Percentiles rank a stretch among this genome's conserved stretches.
These are phyloP conservation scores for Spodoptera litura DNA, from an alignment of 1,140 invertebrate species.

Conservation along the genomic window DNA sequence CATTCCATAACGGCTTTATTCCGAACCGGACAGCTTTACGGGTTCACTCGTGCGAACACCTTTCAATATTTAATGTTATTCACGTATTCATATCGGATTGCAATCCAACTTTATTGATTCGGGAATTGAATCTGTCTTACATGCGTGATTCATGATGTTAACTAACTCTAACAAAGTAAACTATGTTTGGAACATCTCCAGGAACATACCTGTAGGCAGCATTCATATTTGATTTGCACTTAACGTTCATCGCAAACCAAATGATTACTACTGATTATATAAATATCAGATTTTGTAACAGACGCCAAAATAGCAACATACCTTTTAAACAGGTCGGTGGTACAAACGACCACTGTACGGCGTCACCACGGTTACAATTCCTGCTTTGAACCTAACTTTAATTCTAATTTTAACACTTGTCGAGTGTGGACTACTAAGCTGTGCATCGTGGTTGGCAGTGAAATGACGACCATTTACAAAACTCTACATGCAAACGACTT, in stretches of 20 bases:
- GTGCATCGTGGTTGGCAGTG: background rate
- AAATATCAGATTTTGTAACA: too few relatives aligned
- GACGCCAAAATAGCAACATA: too few relatives aligned
- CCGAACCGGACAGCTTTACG: conserved; percentile 38
- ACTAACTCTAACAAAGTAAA: conserved; percentile 5
- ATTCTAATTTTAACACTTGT: conserved; percentile 22
- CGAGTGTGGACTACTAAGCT: background rate
- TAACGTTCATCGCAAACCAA: too few relatives aligned
- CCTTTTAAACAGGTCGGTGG: too few relatives aligned
- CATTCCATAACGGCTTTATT: conserved; percentile 28
- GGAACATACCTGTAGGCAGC: background rate
- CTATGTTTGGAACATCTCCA: conserved; percentile 9
- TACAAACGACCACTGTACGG: background rate
- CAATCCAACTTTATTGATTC: conserved; percentile 37
- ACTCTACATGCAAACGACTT: too few relatives aligned
- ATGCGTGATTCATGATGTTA: conserved; percentile 1
- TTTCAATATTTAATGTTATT: conserved; percentile 38
- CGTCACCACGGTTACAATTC: background rate
- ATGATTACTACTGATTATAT: too few relatives aligned
- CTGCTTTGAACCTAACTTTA: background rate
- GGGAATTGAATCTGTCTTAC: conserved; percentile 37
- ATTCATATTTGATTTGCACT: background rate
- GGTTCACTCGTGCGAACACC: conserved; percentile 29
- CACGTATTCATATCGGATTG: conserved; percentile 33
- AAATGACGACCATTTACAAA: too few relatives aligned